Conservation (phyloP, 2,797 vertebrate species). For the Periparus ater region DNA sequence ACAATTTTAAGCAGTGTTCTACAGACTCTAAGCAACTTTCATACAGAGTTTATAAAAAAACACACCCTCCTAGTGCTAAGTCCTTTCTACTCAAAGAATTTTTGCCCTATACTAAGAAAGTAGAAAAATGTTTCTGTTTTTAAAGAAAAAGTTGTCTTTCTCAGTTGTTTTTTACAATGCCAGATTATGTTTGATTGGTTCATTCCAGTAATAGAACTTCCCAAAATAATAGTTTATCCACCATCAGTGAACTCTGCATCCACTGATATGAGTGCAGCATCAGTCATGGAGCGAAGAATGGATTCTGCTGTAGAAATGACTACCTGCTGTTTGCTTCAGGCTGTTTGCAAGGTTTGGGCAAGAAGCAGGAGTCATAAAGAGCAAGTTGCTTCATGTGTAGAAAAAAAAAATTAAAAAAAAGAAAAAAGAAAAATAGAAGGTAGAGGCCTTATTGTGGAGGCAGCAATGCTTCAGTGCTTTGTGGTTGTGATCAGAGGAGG, state of each 20-base stretch:
- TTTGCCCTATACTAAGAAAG: not conserved
- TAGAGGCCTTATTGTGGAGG: not conserved
- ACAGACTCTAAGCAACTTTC: not conserved
- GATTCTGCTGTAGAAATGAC: not conserved
- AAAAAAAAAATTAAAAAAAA: not conserved
- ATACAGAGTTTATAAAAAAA: not conserved
- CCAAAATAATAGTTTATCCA: not conserved
- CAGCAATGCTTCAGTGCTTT: not conserved
- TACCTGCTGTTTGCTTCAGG: not conserved
- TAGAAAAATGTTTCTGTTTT: not conserved
- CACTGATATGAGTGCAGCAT: too few species aligned
- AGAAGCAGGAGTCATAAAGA: not conserved
- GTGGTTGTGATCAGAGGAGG: not conserved
- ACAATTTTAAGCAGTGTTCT: not conserved
- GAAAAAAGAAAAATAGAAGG: not conserved
- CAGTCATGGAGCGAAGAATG: not conserved
- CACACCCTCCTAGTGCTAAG: not conserved
- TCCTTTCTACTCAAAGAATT: not conserved
- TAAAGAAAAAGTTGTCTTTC: not conserved
- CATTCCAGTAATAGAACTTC: not conserved
- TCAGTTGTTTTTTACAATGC: not conserved
- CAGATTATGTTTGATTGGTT: not conserved
- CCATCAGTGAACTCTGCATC: not conserved
- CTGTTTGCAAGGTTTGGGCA: not conserved
- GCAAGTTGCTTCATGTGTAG: not conserved